A percentile compares a stretch with the other conserved stretches of the same genome.
Evolutionary conservation across 2,113 vertebrate genomes (phyloP).

Genomic region (rabbit (Oryctolagus cuniculus)): DNA sequence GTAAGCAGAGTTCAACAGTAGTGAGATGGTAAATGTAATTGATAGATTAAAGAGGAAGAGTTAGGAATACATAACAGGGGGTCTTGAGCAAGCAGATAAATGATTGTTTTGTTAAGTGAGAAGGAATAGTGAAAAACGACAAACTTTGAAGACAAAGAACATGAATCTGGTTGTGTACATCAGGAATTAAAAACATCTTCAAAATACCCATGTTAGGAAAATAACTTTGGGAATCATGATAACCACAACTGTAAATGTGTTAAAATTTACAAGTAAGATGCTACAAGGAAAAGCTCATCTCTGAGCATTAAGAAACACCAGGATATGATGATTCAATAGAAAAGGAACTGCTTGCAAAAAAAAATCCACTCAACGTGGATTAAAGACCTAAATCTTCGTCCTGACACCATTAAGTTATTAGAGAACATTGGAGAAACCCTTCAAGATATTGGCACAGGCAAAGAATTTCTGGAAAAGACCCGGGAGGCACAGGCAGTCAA

Average conservation of each 20-base stretch:
- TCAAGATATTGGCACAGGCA: too few species aligned
- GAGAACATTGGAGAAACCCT: too few species aligned
- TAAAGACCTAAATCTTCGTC: too few species aligned
- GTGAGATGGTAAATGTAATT: not conserved
- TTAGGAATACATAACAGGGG: not conserved
- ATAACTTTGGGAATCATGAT: not conserved
- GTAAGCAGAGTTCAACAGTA: conserved; percentile 2
- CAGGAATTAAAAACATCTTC: conserved; percentile 1
- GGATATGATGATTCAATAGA: not conserved
- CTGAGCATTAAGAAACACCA: not conserved
- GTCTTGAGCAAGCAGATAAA: not conserved
- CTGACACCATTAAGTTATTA: too few species aligned
- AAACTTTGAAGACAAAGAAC: not conserved
- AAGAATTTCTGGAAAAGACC: too few species aligned
- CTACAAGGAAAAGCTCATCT: not conserved
- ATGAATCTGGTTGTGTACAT: not conserved
- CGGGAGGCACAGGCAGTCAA: too few species aligned
- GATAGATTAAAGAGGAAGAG: not conserved
- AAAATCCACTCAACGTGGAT: too few species aligned
- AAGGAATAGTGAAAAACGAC: not conserved
- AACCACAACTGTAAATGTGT: conserved; percentile 10
- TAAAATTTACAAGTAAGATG: not conserved
- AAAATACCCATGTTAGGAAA: conserved; percentile 2
- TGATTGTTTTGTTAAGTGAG: not conserved
- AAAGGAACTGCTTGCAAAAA: conserved; percentile 1